Evolutionary conservation across 2,113 vertebrate species (phyloP), one percentile per base, ranked within the genome.

Genomic region (Osmerus eperlanus): DNA sequence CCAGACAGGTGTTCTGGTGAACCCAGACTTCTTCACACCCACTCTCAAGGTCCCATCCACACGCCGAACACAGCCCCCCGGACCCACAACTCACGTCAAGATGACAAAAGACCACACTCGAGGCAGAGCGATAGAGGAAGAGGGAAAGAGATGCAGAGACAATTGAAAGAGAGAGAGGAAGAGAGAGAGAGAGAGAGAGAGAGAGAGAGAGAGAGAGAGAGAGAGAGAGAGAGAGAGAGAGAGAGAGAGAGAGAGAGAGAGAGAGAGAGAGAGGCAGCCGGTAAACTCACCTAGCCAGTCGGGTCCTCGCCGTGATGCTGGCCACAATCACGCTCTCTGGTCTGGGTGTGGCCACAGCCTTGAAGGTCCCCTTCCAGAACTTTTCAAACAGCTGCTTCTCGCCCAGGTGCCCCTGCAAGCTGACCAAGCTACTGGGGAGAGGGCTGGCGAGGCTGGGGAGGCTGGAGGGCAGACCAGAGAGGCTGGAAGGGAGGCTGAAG

Each of bases 301-400:
- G 92, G 86, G 92, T 94, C 67, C 93, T 90, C 77, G 95, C 91
- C 0, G 94, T 95, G 91, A 98, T 98, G 65, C 96, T 98, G 84
- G 96, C 94, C 64, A 95, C 92, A 1, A 99, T 97, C 87, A 95
- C 91, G 87, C 97, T 99, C 88, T 94, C 95, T 0, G 95, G 94
- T 87, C 96, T 90, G 9, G 96, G 96, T 59, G 93, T 96, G 87
- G 97, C 96, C 88, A 99, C 96, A 4, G 97, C 97, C 89, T 97
- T 96, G 88, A 97, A 99, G 85, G 97, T 97, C 71, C 96, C 97
- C 85, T 89, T 88, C 97, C 96, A 99, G 90, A 99, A 99, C 96
- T 96, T 99, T 93, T 99, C 96, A 78, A 98, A 98, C 52, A 99
- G 97, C 96, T 94, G 95, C 91, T 97, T 99, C 88, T 97, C 95